phyloP scores from a whole-genome alignment of 2,797 vertebrate species.

The Cynopterus sphinx region DNA sequence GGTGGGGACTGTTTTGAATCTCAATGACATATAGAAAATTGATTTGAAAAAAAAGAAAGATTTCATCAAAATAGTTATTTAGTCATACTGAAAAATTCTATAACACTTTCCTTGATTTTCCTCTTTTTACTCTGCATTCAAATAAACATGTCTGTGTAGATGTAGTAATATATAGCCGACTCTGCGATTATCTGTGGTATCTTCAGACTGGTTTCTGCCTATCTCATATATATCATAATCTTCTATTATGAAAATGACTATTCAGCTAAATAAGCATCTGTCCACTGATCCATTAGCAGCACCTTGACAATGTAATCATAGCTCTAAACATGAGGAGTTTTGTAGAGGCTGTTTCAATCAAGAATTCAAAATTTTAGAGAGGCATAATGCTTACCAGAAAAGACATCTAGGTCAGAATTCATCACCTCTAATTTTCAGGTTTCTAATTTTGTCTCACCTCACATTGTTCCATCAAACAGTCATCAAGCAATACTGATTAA shows the following conservation, averaged over 20 bases:
- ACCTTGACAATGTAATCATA: conserved; percentile 43
- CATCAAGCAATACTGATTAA: conserved; percentile 61
- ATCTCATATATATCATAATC: neutral
- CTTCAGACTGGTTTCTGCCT: neutral
- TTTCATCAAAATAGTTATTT: neutral
- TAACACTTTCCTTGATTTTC: neutral
- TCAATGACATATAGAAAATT: neutral
- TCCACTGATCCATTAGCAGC: conserved; percentile 24
- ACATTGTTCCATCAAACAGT: conserved; percentile 59
- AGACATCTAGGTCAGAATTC: conserved; percentile 68
- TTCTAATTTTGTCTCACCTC: conserved; percentile 70
- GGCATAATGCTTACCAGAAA: conserved; percentile 53
- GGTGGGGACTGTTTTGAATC: neutral
- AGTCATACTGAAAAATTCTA: neutral
- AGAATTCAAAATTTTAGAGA: conserved; percentile 63
- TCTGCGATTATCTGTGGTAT: neutral
- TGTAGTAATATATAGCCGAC: neutral
- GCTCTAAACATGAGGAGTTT: conserved; percentile 50
- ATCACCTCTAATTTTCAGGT: conserved; percentile 73
- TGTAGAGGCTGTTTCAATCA: conserved; percentile 56
- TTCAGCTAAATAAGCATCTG: conserved; percentile 20
- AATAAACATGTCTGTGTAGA: neutral
- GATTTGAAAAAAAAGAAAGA: neutral
- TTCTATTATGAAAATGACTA: conserved; percentile 20
- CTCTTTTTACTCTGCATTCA: neutral